Base-by-base conservation (phyloP, 2,797 vertebrate species). In the Lindbergichthys nudifrons region DNA sequence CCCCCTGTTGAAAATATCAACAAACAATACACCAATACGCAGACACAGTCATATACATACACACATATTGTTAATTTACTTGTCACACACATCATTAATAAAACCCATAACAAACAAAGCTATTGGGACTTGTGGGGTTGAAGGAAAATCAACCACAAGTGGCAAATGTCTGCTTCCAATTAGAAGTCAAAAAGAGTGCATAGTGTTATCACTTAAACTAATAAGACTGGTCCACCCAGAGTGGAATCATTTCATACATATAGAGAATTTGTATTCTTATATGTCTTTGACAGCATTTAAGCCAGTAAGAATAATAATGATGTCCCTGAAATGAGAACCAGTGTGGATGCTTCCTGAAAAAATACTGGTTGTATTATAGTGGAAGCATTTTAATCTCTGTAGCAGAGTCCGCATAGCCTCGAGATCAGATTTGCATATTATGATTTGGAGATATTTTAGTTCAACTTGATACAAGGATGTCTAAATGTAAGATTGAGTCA, bases 401-500 rank as follows among this genome's bases (percentile, higher is more conserved):
- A 47, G 9, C 45, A 53, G 45, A 56, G 23, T 42, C 43, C 16
- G 18, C 4, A 41, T 1, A 42, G 50, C 64, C 61, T 63, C 0
- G 0, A 66, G 50, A 30, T 47, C 48, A 48, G 43, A 26, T 77
- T 71, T 69, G 46, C 47, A 71, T 73, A 21, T 59, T 45, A 52
- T 69, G 48, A 74, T 75, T 63, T 75, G 61, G 10, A 66, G 10
- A 69, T 54, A 11, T 47, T 73, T 63, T 36, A 11, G 23, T 53
- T 77, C 10, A 58, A 48, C 46, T 66, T 15, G 41, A 42, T 8
- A 10, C 36, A 16, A 32, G 13, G n/a, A 16, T 30, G 43, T 81
- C 63, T 61, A 53, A 66, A 75, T 70, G 51, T 68, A 50, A 78
- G 60, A 75, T 43, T 65, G 47, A 72, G 48, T 73, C 61, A 54